A percentile compares a stretch with the other conserved stretches of the same genome.
These are phyloP conservation scores for Sus cebifrons DNA, from an alignment of 2,797 vertebrate species.

Conservation along the genomic window DNA sequence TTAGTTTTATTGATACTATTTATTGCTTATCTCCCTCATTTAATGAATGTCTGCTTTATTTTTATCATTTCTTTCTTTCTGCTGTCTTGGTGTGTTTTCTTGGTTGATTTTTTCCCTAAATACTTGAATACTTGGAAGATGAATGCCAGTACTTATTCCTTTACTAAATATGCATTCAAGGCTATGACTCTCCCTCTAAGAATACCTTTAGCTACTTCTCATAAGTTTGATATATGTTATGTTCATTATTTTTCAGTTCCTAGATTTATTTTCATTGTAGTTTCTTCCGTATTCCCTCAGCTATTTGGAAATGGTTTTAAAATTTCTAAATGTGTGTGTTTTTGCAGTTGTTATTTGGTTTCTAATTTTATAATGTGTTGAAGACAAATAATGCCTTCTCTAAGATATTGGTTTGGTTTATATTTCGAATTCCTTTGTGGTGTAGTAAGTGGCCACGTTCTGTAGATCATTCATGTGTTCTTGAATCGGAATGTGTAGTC, in stretches of 20 bases:
- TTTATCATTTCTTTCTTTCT: constrained; percentile 4
- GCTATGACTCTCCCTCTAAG: constrained; percentile 10
- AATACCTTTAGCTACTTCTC: background rate
- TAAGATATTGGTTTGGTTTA: background rate
- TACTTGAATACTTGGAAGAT: constrained; percentile 25
- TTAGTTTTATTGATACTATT: background rate
- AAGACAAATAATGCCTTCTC: constrained; percentile 16
- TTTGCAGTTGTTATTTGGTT: background rate
- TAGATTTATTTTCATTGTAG: background rate
- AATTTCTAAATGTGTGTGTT: background rate
- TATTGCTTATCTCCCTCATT: background rate
- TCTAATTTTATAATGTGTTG: constrained; percentile 30
- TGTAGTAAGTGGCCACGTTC: background rate
- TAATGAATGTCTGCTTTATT: background rate
- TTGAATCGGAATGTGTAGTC: constrained; percentile 20
- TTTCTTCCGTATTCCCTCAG: background rate
- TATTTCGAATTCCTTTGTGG: constrained; percentile 18
- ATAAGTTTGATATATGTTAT: background rate
- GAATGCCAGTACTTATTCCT: background rate
- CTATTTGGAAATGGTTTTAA: constrained; percentile 49
- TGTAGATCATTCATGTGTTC: background rate
- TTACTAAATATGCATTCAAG: background rate
- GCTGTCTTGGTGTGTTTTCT: background rate
- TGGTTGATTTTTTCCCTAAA: constrained; percentile 38
- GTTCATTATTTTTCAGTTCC: background rate